Evolutionary conservation across 92 coral and sea anemone species (phyloP).

Genomic region (Zoanthus gigantus): DNA sequence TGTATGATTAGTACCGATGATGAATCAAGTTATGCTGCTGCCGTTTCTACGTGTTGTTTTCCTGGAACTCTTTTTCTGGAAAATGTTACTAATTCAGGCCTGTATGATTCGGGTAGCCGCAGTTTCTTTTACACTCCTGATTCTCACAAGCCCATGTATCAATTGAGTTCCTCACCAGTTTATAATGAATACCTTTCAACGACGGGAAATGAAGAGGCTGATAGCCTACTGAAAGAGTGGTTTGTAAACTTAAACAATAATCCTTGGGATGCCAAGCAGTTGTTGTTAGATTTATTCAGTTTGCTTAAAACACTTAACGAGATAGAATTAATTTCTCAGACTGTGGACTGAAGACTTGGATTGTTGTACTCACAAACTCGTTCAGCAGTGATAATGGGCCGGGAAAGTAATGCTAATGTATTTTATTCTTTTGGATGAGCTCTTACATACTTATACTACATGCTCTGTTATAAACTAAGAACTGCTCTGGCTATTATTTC

Average conservation of each 20-base stretch:
- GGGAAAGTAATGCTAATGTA: too few relatives aligned
- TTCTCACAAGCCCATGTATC: slow-evolving; percentile 66
- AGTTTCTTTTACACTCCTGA: slow-evolving; percentile 57
- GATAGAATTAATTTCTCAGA: not conserved
- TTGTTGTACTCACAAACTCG: too few relatives aligned
- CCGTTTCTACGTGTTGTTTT: slow-evolving; percentile 43
- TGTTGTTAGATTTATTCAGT: slow-evolving; percentile 40
- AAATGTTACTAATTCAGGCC: slow-evolving; percentile 52
- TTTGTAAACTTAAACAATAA: slow-evolving; percentile 52
- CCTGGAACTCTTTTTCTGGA: slow-evolving; percentile 56
- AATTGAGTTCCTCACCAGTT: slow-evolving; percentile 55
- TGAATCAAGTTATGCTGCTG: slow-evolving; percentile 57
- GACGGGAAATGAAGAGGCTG: slow-evolving; percentile 57
- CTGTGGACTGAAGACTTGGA: too few relatives aligned
- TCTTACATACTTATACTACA: too few relatives aligned
- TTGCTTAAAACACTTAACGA: slow-evolving; percentile 45
- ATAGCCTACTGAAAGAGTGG: slow-evolving; percentile 49
- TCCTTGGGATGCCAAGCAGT: slow-evolving; percentile 65
- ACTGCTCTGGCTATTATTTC: too few relatives aligned
- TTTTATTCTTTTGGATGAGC: too few relatives aligned
- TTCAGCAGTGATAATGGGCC: too few relatives aligned
- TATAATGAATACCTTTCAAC: slow-evolving; percentile 47
- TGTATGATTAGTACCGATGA: slow-evolving; percentile 52
- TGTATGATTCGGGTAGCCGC: not conserved
- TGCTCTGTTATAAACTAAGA: too few relatives aligned